Conservation (phyloP, 2,113 vertebrate species). For the Atractosteus spatula region DNA sequence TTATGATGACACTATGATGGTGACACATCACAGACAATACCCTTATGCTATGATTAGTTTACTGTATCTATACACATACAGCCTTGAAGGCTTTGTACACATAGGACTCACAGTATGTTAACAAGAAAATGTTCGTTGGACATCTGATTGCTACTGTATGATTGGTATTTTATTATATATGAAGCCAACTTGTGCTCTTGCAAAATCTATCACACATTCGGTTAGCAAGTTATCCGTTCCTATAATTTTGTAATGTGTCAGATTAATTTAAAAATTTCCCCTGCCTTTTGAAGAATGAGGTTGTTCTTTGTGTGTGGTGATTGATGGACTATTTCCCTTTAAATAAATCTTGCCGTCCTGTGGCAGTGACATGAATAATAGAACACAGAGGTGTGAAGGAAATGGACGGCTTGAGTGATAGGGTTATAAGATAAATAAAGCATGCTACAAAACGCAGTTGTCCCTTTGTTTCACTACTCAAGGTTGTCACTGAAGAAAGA, state of each 20-base stretch:
- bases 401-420: conserved; percentile 58
- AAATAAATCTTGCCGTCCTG: conserved; percentile 58
- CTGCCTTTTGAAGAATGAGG: conserved; percentile 33
- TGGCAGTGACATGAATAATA: conserved; percentile 70
- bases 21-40: no score
- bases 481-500: conserved; percentile 20
- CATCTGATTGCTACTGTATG: no score
- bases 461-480: conserved; percentile 31
- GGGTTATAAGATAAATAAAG: conserved; percentile 44
- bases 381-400: conserved; percentile 60
- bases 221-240: background rate
- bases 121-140: no score
- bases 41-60: no score
- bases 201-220: no score
- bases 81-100: no score
- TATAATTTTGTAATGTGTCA: conserved; percentile 33
- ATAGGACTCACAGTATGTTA: no score
- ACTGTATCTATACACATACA: no score
- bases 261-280: conserved; percentile 41
- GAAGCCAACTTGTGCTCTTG: no score
- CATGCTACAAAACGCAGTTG: conserved; percentile 37
- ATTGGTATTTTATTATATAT: no score
- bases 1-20: no score
- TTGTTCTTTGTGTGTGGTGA: conserved; percentile 40
- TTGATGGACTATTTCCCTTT: conserved; percentile 46